Evolutionary conservation across 2,888 invertebrate genomes (phyloP), one percentile per base, ranked within the genome.

Genomic region (Phoenoteleia sp.): DNA sequence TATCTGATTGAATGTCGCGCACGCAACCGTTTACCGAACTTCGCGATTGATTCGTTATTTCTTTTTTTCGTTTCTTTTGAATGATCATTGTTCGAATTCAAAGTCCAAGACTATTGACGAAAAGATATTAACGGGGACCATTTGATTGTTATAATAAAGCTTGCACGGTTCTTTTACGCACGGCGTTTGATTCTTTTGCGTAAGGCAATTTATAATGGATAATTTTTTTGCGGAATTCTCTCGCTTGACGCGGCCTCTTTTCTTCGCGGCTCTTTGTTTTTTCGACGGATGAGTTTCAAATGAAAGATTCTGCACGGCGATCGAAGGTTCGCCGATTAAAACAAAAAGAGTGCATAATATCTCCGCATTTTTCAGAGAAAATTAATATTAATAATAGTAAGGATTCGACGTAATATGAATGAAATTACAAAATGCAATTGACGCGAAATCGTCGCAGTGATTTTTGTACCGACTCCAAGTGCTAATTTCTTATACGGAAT

Each of bases 401-500:
- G 49, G 75, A 84, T 84, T 84, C 84, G 80, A 84, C 71, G 67
- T 83, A 83, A 80, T 80, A 66, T 67, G 45, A 84, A 66, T 67
- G 45, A 84, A 84, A 76, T 76, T 84, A 84, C 79, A 75, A 75
- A 80, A 80, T 80, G 56, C 79, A 83, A 79, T 54, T 79, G 77
- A 79, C 79, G 83, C 80, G 85, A 83, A 60, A 77, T 39, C 47
- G 77, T 87, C 87, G 90, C 91, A 90, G 90, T 92, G 92, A 92
- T 92, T 93, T 93, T 93, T 93, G 91, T 93, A 93, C 92, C 92
- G 91, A 92, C 91, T 88, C 52, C 85, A 81, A 92, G 92, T 91
- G 91, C 92, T 93, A 93, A 93, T 93, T 93, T 93, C 93, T 91
- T 93, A 92, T 89, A 93, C 90, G 93, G 92, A 93, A 93, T 93